Evolutionary conservation across 2,888 invertebrate genomes (phyloP).

Genomic region (Sicus ferrugineus): DNA sequence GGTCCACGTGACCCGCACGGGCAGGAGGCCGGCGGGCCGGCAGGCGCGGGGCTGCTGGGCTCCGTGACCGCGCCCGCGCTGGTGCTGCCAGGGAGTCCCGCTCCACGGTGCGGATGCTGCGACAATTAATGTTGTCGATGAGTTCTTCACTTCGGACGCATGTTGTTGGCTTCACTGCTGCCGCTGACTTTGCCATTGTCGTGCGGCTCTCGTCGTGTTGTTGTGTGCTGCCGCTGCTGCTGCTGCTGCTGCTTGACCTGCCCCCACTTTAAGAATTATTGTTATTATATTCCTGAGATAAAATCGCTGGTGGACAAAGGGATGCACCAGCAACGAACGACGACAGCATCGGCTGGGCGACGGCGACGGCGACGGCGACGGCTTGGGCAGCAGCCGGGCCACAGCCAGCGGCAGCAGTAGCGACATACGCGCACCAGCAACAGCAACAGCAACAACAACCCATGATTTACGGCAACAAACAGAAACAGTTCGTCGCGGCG

Average conservation of each 20-base stretch:
- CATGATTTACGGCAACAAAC: conserved; percentile 32
- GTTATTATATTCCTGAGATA: conserved; percentile 57
- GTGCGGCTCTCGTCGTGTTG: conserved; percentile 28
- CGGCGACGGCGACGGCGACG: conserved; percentile 19
- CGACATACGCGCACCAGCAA: background rate
- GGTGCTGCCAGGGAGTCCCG: too few relatives aligned
- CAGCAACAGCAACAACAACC: conserved; percentile 27
- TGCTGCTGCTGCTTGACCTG: conserved; percentile 49
- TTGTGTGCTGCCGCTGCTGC: conserved; percentile 42
- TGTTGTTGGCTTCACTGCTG: conserved; percentile 8
- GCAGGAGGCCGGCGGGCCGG: too few relatives aligned
- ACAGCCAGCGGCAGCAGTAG: conserved; percentile 7
- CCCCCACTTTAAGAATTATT: conserved; percentile 63
- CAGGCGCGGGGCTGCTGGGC: too few relatives aligned
- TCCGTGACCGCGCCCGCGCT: too few relatives aligned
- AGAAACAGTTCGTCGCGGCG: conserved; percentile 37
- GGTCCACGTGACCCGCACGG: conserved; percentile 21
- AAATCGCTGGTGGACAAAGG: conserved; percentile 40
- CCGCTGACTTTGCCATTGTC: conserved; percentile 19
- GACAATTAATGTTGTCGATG: conserved; percentile 60
- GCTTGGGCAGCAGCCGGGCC: conserved; percentile 16
- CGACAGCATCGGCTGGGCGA: conserved; percentile 21
- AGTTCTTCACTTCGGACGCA: conserved; percentile 42
- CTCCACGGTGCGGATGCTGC: conserved; percentile 38
- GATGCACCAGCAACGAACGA: conserved; percentile 17